Conservation (phyloP, 2,888 invertebrate genomes). For the Drosophila nr. perissopoda region DNA sequence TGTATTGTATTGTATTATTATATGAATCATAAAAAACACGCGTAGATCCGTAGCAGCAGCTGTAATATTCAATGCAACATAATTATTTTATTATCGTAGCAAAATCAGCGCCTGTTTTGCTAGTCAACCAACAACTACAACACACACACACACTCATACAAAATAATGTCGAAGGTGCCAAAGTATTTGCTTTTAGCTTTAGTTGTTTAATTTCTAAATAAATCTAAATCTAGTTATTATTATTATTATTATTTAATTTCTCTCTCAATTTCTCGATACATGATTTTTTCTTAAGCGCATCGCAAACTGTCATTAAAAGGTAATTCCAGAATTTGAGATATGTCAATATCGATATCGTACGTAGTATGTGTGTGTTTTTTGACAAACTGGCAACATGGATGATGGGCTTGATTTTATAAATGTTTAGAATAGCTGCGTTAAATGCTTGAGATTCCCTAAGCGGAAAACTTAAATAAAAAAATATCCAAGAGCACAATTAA, state of each 20-base stretch:
- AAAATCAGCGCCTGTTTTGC: conserved; percentile 71
- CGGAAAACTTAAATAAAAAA: conserved; percentile 6
- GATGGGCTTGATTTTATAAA: conserved; percentile 13
- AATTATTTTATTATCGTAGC: conserved; percentile 46
- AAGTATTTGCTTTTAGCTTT: conserved; percentile 79
- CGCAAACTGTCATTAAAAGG: conserved; percentile 12
- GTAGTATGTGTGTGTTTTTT: background rate
- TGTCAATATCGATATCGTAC: background rate
- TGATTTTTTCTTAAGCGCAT: conserved; percentile 5
- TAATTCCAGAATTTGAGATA: conserved; percentile 5
- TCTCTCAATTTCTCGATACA: conserved; percentile 16
- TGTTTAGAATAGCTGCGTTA: conserved; percentile 39
- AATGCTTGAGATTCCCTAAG: conserved; percentile 34
- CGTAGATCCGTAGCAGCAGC: conserved; percentile 56
- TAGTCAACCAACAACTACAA: conserved; percentile 53
- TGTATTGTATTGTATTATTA: conserved; percentile 40
- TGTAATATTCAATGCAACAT: conserved; percentile 67
- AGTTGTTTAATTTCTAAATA: conserved; percentile 64
- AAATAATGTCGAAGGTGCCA: conserved; percentile 72
- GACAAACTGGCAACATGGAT: conserved; percentile 28
- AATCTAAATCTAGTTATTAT: conserved; percentile 43
- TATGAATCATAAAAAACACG: conserved; percentile 24
- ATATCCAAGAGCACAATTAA: conserved; percentile 24
- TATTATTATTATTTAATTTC: conserved; percentile 32
- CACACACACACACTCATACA: conserved; percentile 18